These are phyloP conservation scores for Hyaena hyaena DNA, from an alignment of 2,113 vertebrate genomes.

Conservation along the genomic window DNA sequence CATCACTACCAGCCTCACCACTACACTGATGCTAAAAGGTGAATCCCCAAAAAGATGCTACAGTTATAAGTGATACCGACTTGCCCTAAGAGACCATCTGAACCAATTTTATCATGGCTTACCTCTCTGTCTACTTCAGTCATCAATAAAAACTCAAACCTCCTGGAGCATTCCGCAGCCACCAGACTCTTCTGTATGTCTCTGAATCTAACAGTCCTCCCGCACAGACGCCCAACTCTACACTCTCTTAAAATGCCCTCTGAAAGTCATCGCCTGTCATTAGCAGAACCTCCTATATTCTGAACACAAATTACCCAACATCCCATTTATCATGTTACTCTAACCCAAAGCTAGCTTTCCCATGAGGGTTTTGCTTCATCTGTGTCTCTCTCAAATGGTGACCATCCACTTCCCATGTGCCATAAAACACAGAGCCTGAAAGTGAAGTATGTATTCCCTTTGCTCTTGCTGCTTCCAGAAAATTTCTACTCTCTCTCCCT, in stretches of 20 bases:
- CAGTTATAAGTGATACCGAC: neutral
- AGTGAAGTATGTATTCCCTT: neutral
- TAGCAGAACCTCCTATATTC: neutral
- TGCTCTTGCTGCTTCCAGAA: neutral
- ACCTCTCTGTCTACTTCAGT: neutral
- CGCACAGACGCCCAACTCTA: neutral
- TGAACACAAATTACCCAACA: neutral
- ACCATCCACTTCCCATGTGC: neutral
- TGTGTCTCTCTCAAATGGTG: neutral
- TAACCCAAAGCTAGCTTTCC: neutral
- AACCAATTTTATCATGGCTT: neutral
- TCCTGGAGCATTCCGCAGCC: neutral
- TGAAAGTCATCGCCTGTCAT: neutral
- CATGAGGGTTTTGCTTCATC: neutral
- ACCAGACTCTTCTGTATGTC: neutral
- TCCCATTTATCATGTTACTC: neutral
- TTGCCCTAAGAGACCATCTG: neutral
- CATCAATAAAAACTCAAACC: neutral
- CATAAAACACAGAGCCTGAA: neutral
- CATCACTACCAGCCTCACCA: neutral
- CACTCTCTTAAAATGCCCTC: neutral
- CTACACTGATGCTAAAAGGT: neutral
- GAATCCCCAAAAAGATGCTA: neutral
- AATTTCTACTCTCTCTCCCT: neutral
- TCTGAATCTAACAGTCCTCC: neutral